Percentiles rank a stretch among this genome's conserved stretches.
These are phyloP conservation scores for Chesias legatella DNA, from an alignment of 2,888 invertebrate genomes.

Conservation along the genomic window DNA sequence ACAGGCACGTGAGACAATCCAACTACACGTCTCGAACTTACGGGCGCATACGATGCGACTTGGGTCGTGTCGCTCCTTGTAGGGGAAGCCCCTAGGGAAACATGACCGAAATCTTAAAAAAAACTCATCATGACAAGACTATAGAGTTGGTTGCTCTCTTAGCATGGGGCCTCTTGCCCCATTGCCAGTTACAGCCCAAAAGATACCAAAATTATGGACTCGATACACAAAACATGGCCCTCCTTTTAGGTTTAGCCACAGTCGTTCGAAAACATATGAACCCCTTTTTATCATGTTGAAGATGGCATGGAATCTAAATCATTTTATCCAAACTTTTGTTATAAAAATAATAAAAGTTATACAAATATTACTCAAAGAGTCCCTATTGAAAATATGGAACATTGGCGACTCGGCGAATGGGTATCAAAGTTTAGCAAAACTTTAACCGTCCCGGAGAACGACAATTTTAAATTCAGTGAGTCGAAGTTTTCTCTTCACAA, in stretches of 20 bases:
- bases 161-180: too few relatives aligned
- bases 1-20: too few relatives aligned
- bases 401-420: conserved; percentile 39
- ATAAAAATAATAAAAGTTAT: conserved; percentile 48
- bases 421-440: conserved; percentile 44
- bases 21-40: too few relatives aligned
- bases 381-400: conserved; percentile 56
- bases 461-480: conserved; percentile 35
- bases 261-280: conserved; percentile 37
- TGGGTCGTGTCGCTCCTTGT: too few relatives aligned
- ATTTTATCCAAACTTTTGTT: conserved; percentile 46
- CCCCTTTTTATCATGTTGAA: conserved; percentile 41
- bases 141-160: too few relatives aligned
- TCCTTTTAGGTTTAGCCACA: background rate
- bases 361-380: conserved; percentile 51
- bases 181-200: too few relatives aligned
- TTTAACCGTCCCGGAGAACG: conserved; percentile 31
- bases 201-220: too few relatives aligned
- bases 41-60: too few relatives aligned
- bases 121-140: too few relatives aligned
- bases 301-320: conserved; percentile 40
- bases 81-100: too few relatives aligned
- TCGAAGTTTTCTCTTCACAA: conserved; percentile 15
- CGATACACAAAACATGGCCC: too few relatives aligned
- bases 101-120: too few relatives aligned